These are phyloP conservation scores for Chaunax sp. DNA, from an alignment of 2,797 vertebrate genomes.

Conservation along the genomic window DNA sequence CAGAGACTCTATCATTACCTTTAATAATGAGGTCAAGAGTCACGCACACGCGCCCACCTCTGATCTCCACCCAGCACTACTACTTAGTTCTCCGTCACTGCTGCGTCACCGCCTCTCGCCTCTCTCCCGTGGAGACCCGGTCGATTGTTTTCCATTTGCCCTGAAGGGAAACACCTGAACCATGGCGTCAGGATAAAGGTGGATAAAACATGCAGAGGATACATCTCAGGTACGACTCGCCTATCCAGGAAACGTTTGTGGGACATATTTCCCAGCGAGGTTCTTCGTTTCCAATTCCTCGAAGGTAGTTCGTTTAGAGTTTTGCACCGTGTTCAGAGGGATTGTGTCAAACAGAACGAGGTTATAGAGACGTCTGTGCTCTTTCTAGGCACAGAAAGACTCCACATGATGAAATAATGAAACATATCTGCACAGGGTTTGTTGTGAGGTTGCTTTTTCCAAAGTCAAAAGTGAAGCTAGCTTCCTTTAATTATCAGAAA, in stretches of 20 bases:
- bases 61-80: slow-evolving; percentile 67
- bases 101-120: slow-evolving; percentile 69
- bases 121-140: slow-evolving; percentile 49
- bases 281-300: not conserved
- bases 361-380: slow-evolving; percentile 48
- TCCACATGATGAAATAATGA: too few species aligned
- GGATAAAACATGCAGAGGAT: slow-evolving; percentile 16
- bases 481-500: too few species aligned
- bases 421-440: not conserved
- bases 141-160: slow-evolving; percentile 34
- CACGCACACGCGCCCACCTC: slow-evolving; percentile 20
- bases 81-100: slow-evolving; percentile 66
- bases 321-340: slow-evolving; percentile 51
- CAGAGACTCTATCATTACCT: too few species aligned
- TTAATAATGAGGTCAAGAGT: too few species aligned
- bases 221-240: slow-evolving; percentile 64
- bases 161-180: slow-evolving; percentile 49
- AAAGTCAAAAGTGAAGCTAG: too few species aligned
- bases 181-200: slow-evolving; percentile 29
- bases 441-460: not conserved
- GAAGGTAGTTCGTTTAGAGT: slow-evolving; percentile 42
- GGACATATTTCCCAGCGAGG: too few species aligned
- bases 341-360: slow-evolving; percentile 52
- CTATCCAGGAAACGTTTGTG: not conserved
- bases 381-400: not conserved